Conservation (phyloP, 1,140 invertebrate species). For the Zaprionus africanus region DNA sequence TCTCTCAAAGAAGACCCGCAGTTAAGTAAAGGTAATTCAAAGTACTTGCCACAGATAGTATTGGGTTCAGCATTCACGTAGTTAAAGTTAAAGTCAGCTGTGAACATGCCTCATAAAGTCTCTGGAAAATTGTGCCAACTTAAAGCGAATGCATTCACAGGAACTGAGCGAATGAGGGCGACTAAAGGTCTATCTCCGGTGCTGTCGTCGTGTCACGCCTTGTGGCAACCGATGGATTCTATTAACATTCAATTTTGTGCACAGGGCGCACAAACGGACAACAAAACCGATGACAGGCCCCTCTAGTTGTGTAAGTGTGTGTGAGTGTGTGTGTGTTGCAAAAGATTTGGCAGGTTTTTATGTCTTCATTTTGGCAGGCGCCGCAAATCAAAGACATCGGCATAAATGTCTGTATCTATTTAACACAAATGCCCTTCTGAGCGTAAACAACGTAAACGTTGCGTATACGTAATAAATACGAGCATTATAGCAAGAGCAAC, state of each 20-base stretch:
- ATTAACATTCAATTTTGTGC: constrained; percentile 12
- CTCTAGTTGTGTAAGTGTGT: constrained; percentile 4
- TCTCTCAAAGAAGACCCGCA: too few species aligned
- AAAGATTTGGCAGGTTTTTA: constrained; percentile 65
- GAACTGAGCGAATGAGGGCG: background rate
- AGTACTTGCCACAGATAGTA: too few species aligned
- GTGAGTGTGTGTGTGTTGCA: constrained; percentile 10
- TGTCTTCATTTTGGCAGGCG: constrained; percentile 62
- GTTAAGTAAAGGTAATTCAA: too few species aligned
- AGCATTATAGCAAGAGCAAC: constrained; percentile 49
- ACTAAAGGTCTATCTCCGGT: background rate
- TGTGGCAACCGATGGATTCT: background rate
- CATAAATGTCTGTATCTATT: constrained; percentile 51
- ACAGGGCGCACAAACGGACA: background rate
- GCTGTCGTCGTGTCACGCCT: background rate
- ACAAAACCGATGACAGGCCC: constrained; percentile 48
- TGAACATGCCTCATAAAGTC: background rate
- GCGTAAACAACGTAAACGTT: constrained; percentile 42
- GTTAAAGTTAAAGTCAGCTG: too few species aligned
- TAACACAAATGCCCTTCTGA: constrained; percentile 46
- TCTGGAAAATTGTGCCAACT: background rate
- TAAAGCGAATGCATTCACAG: background rate
- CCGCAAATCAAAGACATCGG: constrained; percentile 55
- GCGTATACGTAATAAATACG: constrained; percentile 70
- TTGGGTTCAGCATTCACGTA: too few species aligned